These are phyloP conservation scores for Psilopsiagon aymara DNA, from an alignment of 2,113 vertebrate genomes.

Conservation along the genomic window DNA sequence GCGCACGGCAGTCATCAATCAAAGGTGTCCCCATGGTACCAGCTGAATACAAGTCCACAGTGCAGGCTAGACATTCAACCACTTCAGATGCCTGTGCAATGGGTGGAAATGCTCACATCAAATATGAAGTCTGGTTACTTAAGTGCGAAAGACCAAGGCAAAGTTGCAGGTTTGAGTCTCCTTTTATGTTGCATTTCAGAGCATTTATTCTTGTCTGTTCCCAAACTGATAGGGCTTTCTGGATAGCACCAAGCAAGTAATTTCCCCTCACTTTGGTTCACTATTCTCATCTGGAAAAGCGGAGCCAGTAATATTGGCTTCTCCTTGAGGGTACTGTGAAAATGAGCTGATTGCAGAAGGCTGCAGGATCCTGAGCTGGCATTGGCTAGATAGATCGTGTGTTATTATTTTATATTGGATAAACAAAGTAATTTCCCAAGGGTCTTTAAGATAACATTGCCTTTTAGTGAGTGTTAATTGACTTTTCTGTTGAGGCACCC, in stretches of 20 bases:
- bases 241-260: not conserved
- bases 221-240: not conserved
- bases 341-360: not conserved
- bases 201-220: not conserved
- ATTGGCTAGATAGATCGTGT: not conserved
- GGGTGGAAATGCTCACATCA: not conserved
- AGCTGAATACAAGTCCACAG: not conserved
- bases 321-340: not conserved
- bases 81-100: not conserved
- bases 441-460: not conserved
- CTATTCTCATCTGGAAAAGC: not conserved
- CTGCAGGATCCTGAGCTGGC: constrained; percentile 4
- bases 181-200: not conserved
- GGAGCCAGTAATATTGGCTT: not conserved
- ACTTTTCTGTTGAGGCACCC: not conserved
- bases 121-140: not conserved
- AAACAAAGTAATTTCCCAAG: constrained; percentile 16
- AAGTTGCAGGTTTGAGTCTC: not conserved
- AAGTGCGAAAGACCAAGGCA: not conserved
- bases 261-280: not conserved
- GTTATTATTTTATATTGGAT: not conserved
- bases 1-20: not conserved
- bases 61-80: not conserved
- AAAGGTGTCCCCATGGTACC: not conserved
- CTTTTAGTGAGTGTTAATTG: not conserved